phyloP scores from a whole-genome alignment of 2,888 invertebrate genomes.

The Gortyna flavago region DNA sequence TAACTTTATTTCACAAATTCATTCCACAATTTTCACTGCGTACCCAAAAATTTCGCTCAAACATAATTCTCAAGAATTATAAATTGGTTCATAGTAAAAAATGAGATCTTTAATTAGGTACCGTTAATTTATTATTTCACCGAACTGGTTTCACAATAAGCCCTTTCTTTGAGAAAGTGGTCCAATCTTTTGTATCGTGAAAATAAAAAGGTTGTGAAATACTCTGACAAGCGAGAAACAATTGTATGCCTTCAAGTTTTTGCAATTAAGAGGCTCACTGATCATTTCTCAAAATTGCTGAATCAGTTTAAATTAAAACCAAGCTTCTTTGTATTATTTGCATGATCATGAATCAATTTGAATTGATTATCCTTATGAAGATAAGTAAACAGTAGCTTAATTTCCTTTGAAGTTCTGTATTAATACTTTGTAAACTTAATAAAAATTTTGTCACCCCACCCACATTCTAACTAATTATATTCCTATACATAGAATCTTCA shows the following conservation, averaged over 20 bases:
- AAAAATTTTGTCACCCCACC: not conserved
- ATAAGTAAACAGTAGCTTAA: constrained; percentile 6
- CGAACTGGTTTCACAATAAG: constrained; percentile 73
- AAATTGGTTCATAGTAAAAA: constrained; percentile 69
- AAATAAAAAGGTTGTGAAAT: constrained; percentile 72
- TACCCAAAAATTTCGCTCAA: constrained; percentile 37
- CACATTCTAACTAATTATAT: not conserved
- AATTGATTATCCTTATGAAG: constrained; percentile 27
- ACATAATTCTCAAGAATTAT: constrained; percentile 58
- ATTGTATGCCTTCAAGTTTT: constrained; percentile 62
- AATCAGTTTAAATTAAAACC: constrained; percentile 54
- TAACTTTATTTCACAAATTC: constrained; percentile 14
- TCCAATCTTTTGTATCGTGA: constrained; percentile 73
- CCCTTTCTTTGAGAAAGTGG: constrained; percentile 74
- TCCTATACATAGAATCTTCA: not conserved
- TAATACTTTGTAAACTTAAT: not conserved
- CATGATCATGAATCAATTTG: constrained; percentile 48
- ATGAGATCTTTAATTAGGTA: constrained; percentile 71
- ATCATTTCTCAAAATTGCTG: constrained; percentile 64
- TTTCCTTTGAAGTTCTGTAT: not conserved
- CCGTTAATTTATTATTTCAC: constrained; percentile 74
- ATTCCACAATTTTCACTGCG: constrained; percentile 7
- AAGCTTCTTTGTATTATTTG: constrained; percentile 49
- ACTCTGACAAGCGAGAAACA: constrained; percentile 72
- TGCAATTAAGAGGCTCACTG: constrained; percentile 69